These are phyloP conservation scores for Cebidichthys violaceus DNA, from an alignment of 2,113 vertebrate species.

Conservation along the genomic window DNA sequence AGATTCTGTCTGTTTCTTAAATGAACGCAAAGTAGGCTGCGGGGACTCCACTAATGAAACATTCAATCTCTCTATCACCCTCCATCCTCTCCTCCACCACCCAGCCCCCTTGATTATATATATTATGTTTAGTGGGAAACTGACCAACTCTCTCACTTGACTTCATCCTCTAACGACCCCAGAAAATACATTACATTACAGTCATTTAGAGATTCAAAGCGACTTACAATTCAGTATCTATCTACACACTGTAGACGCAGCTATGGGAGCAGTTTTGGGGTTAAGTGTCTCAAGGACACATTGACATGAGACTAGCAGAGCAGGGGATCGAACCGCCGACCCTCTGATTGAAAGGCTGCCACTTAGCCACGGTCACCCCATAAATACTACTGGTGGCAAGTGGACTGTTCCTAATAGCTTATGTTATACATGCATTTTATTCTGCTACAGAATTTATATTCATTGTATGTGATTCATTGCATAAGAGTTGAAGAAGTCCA, in stretches of 20 bases:
- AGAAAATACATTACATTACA: too few relatives aligned
- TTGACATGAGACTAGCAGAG: too few relatives aligned
- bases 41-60: constrained; percentile 78
- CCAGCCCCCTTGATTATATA: constrained; percentile 59
- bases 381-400: constrained; percentile 33
- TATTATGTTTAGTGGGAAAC: constrained; percentile 69
- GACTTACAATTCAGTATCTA: too few relatives aligned
- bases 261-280: too few relatives aligned
- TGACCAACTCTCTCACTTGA: constrained; percentile 52
- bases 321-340: too few relatives aligned
- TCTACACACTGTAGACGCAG: too few relatives aligned
- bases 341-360: too few relatives aligned
- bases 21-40: constrained; percentile 68
- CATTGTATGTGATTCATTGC: too few relatives aligned
- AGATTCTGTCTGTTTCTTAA: constrained; percentile 65
- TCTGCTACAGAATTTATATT: neutral
- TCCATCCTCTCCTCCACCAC: constrained; percentile 39
- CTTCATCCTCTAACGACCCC: constrained; percentile 55
- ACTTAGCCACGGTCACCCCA: too few relatives aligned
- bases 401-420: neutral
- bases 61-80: constrained; percentile 67
- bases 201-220: too few relatives aligned
- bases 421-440: constrained; percentile 4
- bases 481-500: constrained; percentile 10
- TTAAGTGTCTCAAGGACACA: too few relatives aligned